Percentiles rank a stretch among this genome's conserved stretches.
Conservation (phyloP, 2,888 invertebrate species). For the Loripinus fragilis region DNA sequence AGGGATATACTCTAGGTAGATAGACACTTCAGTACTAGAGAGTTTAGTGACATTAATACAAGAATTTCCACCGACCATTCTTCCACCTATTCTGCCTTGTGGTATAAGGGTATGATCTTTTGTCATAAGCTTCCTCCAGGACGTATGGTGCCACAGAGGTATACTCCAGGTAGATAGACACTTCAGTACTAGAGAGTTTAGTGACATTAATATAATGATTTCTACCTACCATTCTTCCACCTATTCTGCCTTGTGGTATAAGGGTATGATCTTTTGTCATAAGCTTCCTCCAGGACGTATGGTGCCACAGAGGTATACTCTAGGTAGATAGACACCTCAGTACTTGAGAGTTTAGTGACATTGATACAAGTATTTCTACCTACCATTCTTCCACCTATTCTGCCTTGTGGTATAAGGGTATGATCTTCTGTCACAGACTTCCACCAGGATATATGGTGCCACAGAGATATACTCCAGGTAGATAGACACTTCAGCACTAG, state of each 20-base stretch:
- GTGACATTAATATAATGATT: too few species aligned
- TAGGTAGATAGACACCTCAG: neutral
- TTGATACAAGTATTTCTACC: too few species aligned
- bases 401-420: slow-evolving; percentile 23
- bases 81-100: neutral
- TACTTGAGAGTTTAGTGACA: too few species aligned
- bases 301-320: slow-evolving; percentile 2
- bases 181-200: too few species aligned
- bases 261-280: neutral
- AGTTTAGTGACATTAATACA: too few species aligned
- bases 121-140: neutral
- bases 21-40: neutral
- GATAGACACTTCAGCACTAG: neutral
- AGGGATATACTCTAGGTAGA: neutral
- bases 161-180: neutral
- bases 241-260: neutral
- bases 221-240: slow-evolving; percentile 14
- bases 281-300: neutral
- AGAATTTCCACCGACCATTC: neutral
- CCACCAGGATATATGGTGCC: slow-evolving; percentile 4
- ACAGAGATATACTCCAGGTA: slow-evolving; percentile 21
- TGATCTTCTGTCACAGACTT: slow-evolving; percentile 15
- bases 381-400: slow-evolving; percentile 3
- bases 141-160: neutral
- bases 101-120: neutral